Conservation (phyloP, 2,888 invertebrate species). For the Epsilonema sp. region DNA sequence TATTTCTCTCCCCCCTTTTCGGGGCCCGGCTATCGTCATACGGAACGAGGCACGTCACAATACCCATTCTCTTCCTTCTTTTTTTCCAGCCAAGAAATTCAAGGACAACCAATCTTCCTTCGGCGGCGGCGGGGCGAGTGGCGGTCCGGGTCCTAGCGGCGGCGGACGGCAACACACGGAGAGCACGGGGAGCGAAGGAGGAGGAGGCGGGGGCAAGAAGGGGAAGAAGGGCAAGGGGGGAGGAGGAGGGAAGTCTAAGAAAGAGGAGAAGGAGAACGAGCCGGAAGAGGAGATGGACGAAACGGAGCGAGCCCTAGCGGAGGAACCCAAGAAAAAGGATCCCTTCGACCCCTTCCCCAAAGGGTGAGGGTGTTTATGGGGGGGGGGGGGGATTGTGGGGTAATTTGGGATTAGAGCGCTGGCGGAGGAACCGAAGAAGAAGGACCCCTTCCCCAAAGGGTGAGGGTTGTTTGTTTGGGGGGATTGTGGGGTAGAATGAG, state of each 20-base stretch:
- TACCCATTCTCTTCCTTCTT: not conserved
- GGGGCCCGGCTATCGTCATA: too few relatives aligned
- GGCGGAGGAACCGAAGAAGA: slow-evolving; percentile 55
- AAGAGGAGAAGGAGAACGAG: slow-evolving; percentile 17
- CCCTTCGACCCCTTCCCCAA: slow-evolving; percentile 75
- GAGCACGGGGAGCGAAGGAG: slow-evolving; percentile 12
- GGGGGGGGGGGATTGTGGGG: too few relatives aligned
- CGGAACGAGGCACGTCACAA: too few relatives aligned
- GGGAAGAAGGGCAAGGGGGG: slow-evolving; percentile 10
- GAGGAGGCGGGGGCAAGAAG: slow-evolving; percentile 13
- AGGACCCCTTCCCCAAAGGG: slow-evolving; percentile 77
- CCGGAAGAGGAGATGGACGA: slow-evolving; percentile 45
- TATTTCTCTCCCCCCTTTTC: too few relatives aligned
- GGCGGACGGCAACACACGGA: not conserved
- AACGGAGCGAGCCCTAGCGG: slow-evolving; percentile 47
- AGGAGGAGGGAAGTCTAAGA: not conserved
- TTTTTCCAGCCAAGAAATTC: not conserved
- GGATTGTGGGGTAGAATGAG: too few relatives aligned
- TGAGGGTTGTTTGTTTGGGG: too few relatives aligned
- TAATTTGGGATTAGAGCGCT: too few relatives aligned
- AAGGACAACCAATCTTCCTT: not conserved
- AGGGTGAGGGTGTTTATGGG: slow-evolving; percentile 38
- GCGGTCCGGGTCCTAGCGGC: too few relatives aligned
- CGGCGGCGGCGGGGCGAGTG: not conserved
- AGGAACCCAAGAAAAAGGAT: slow-evolving; percentile 65